These are phyloP conservation scores for Caretta caretta DNA, from an alignment of 2,113 vertebrate genomes.

Conservation along the genomic window DNA sequence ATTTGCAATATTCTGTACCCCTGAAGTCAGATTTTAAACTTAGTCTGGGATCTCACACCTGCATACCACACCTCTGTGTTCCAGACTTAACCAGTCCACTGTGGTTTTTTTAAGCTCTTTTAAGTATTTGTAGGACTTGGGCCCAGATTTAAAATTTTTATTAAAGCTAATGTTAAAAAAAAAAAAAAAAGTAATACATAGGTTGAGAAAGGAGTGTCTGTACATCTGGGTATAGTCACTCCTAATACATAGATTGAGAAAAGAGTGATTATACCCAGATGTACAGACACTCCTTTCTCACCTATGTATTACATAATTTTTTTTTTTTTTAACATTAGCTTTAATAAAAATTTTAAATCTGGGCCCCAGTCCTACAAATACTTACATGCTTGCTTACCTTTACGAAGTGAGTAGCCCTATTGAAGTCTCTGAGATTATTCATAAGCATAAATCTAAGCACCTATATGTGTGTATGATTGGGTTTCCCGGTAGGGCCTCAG, in stretches of 20 bases:
- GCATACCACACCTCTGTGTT: neutral
- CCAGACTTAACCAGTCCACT: neutral
- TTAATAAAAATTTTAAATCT: no score
- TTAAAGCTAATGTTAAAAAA: no score
- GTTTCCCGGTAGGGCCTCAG: neutral
- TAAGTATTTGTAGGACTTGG: no score
- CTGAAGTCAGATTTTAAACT: slow-evolving; percentile 10
- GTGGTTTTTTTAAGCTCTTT: neutral
- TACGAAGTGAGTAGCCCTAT: neutral
- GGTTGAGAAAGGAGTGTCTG: no score
- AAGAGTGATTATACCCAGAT: no score
- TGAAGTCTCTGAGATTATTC: neutral
- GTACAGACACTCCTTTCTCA: no score
- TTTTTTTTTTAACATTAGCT: no score
- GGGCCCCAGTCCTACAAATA: neutral
- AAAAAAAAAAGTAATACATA: no score
- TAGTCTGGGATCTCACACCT: neutral
- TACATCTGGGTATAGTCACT: no score
- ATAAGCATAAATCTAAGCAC: neutral
- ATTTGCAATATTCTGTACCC: neutral
- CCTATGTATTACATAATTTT: no score
- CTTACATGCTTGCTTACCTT: neutral
- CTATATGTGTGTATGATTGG: neutral
- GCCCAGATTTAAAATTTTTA: no score
- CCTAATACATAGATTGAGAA: no score